phyloP scores from a whole-genome alignment of 2,888 invertebrate genomes.

The Cremastobaeus sp. region DNA sequence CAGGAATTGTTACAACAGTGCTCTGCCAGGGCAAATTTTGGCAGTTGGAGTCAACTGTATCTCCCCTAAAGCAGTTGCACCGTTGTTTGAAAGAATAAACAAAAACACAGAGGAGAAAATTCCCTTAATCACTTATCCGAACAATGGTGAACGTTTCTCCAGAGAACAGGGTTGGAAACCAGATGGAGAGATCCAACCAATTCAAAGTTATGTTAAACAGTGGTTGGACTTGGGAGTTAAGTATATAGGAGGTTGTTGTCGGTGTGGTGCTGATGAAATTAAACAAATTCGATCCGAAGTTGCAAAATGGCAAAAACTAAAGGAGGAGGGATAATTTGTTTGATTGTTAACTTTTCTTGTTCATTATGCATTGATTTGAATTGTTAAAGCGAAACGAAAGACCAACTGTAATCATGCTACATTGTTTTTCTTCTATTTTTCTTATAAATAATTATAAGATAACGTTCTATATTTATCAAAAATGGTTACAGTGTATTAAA shows the following conservation, averaged over 20 bases:
- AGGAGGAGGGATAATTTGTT: conserved; percentile 21
- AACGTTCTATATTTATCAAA: no score
- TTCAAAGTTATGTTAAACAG: conserved; percentile 35
- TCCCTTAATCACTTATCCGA: conserved; percentile 92
- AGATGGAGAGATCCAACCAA: conserved; percentile 34
- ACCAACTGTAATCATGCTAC: neutral
- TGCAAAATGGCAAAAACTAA: conserved; percentile 31
- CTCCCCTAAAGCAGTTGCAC: conserved; percentile 82
- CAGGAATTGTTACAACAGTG: conserved; percentile 81
- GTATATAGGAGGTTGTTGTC: conserved; percentile 55
- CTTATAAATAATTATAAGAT: no score
- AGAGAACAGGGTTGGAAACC: conserved; percentile 61
- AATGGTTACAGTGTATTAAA: no score
- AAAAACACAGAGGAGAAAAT: conserved; percentile 78
- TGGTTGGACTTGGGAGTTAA: conserved; percentile 55
- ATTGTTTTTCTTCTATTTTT: neutral
- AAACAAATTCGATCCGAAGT: conserved; percentile 35
- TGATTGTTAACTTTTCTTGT: neutral
- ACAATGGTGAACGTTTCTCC: conserved; percentile 90
- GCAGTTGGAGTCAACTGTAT: conserved; percentile 94
- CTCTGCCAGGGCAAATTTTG: conserved; percentile 84
- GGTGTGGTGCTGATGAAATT: conserved; percentile 25
- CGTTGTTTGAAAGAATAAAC: conserved; percentile 81
- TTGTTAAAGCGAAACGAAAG: neutral
- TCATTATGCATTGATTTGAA: neutral